Percentiles rank a stretch among this genome's conserved stretches.
Conservation (phyloP, 2,797 vertebrate species). For the Clarias platycephalus region DNA sequence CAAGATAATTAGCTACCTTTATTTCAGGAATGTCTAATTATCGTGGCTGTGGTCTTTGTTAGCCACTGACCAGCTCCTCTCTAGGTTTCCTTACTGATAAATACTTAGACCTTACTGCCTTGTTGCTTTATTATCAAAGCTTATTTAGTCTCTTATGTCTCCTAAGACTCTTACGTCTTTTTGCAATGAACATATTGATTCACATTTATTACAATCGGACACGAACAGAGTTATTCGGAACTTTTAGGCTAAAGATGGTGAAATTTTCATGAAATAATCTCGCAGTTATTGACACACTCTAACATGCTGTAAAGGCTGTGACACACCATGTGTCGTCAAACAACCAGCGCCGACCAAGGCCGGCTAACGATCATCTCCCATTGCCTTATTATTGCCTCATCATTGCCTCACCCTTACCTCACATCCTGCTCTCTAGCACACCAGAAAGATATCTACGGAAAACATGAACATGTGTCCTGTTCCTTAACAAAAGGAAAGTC, state of each 20-base stretch:
- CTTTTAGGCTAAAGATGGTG: neutral
- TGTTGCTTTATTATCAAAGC: neutral
- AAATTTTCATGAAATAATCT: conserved; percentile 7
- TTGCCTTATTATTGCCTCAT: conserved; percentile 26
- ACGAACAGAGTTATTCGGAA: neutral
- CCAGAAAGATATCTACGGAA: neutral
- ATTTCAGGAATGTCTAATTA: conserved; percentile 38
- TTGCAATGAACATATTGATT: neutral
- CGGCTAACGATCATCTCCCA: conserved; percentile 10
- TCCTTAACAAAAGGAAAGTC: neutral
- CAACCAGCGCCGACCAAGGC: neutral
- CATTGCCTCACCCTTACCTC: conserved; percentile 30
- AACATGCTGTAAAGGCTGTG: conserved; percentile 11
- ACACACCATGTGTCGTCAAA: conserved; percentile 5
- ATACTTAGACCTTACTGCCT: neutral
- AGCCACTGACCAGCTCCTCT: conserved; percentile 16
- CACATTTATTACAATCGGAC: conserved; percentile 1
- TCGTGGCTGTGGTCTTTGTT: conserved; percentile 3
- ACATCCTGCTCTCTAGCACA: neutral
- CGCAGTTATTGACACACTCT: neutral
- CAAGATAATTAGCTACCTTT: conserved; percentile 37
- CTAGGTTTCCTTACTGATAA: neutral
- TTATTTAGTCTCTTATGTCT: neutral
- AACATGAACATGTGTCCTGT: neutral
- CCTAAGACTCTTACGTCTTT: neutral